Conservation (phyloP, 2,888 invertebrate genomes). For the Steromphala cineraria region DNA sequence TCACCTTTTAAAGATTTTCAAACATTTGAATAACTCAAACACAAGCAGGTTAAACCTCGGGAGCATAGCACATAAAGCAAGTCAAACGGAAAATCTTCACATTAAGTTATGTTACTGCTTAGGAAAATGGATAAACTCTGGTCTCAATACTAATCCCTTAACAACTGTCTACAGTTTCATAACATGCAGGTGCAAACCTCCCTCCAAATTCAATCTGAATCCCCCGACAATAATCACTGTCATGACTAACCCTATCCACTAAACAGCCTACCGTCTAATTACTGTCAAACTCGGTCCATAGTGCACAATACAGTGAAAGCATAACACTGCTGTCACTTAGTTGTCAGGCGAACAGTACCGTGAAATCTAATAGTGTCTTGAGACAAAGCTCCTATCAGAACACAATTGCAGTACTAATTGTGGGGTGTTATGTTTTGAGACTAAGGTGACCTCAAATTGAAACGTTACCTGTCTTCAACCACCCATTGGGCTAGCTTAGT, state of each 20-base stretch:
- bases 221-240: neutral
- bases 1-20: no score
- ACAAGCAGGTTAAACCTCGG: no score
- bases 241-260: neutral
- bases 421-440: neutral
- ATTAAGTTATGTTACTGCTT: no score
- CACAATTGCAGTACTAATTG: constrained; percentile 13
- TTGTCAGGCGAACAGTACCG: neutral
- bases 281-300: neutral
- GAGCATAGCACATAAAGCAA: no score
- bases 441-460: neutral
- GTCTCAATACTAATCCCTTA: no score
- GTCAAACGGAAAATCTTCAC: no score
- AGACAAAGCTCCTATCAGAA: constrained; percentile 1
- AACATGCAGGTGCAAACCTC: no score
- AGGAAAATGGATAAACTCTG: no score
- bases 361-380: neutral
- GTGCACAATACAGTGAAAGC: neutral
- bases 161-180: no score
- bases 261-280: neutral
- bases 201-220: no score
- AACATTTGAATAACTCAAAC: no score
- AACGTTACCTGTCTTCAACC: neutral
- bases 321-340: neutral
- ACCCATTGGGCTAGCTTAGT: neutral